A percentile compares a stretch with the other conserved stretches of the same genome.
These are phyloP conservation scores for Frieseomelitta varia DNA, from an alignment of 1,140 invertebrate genomes.

Conservation along the genomic window DNA sequence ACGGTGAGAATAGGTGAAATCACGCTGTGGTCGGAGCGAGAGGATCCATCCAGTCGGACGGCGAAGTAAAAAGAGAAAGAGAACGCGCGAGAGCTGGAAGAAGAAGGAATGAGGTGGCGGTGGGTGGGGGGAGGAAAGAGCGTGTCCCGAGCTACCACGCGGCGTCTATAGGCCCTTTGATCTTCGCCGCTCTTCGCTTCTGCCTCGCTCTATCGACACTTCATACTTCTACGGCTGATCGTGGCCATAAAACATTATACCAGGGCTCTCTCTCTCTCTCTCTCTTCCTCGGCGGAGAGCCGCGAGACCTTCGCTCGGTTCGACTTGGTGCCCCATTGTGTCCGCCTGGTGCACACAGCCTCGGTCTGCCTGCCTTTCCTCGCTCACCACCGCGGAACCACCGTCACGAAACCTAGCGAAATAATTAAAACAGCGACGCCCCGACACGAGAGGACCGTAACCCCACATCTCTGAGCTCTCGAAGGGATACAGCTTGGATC, in stretches of 20 bases:
- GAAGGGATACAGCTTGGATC: no score
- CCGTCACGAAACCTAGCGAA: slow-evolving; percentile 35
- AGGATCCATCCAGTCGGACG: background rate
- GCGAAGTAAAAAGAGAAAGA: slow-evolving; percentile 11
- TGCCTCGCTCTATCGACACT: slow-evolving; percentile 82
- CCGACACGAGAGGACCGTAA: background rate
- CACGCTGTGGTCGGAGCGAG: slow-evolving; percentile 35
- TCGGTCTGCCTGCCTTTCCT: background rate
- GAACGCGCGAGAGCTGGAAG: background rate
- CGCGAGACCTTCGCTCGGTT: slow-evolving; percentile 38
- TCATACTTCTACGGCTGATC: slow-evolving; percentile 82
- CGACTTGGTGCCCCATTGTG: slow-evolving; percentile 52
- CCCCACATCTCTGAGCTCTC: background rate
- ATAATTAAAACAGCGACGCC: slow-evolving; percentile 38
- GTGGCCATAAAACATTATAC: slow-evolving; percentile 81
- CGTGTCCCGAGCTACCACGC: slow-evolving; percentile 74
- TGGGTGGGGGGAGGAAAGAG: slow-evolving; percentile 14
- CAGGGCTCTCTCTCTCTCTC: slow-evolving; percentile 45
- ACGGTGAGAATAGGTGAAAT: slow-evolving; percentile 54
- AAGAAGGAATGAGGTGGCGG: no score
- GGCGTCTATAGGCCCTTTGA: slow-evolving; percentile 78
- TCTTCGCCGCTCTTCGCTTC: slow-evolving; percentile 81
- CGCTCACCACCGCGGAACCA: background rate
- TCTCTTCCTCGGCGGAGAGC: slow-evolving; percentile 49
- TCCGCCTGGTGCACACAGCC: slow-evolving; percentile 20